A percentile compares a stretch with the other conserved stretches of the same genome.
Evolutionary conservation across 1,140 invertebrate species (phyloP).

Genomic region (Caenorhabditis tropicalis): DNA sequence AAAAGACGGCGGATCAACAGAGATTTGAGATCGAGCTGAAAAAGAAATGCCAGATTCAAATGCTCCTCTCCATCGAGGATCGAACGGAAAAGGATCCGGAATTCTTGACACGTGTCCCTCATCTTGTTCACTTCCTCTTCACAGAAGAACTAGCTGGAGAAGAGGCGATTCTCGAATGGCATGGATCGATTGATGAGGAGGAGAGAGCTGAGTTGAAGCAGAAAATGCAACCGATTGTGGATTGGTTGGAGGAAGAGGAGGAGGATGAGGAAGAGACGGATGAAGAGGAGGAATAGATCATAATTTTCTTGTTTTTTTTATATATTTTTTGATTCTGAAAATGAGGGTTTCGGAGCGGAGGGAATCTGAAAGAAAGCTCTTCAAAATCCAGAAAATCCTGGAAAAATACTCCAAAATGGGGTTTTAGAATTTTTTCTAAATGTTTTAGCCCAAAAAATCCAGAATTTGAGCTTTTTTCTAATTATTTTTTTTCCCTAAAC

Average conservation of each 20-base stretch:
- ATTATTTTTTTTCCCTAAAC: too few species aligned
- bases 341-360: too few species aligned
- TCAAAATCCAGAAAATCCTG: not conserved
- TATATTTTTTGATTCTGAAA: not conserved
- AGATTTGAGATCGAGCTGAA: not conserved
- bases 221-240: slow-evolving; percentile 17
- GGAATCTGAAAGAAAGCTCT: too few species aligned
- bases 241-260: slow-evolving; percentile 5
- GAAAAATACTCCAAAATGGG: too few species aligned
- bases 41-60: slow-evolving; percentile 32
- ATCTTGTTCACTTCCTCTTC: slow-evolving; percentile 8
- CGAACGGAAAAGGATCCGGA: not conserved
- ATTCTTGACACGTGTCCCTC: not conserved
- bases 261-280: slow-evolving; percentile 13
- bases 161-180: slow-evolving; percentile 13
- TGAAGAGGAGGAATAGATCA: not conserved
- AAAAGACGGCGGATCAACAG: not conserved
- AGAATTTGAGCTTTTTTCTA: too few species aligned
- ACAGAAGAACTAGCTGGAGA: not conserved
- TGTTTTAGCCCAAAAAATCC: too few species aligned
- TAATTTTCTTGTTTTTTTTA: not conserved
- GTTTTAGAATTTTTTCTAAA: too few species aligned
- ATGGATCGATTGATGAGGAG: not conserved
- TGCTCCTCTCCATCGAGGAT: slow-evolving; percentile 45
- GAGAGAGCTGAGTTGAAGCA: not conserved